Evolutionary conservation across 1,140 invertebrate species (phyloP).

Genomic region (Thrips palmi): DNA sequence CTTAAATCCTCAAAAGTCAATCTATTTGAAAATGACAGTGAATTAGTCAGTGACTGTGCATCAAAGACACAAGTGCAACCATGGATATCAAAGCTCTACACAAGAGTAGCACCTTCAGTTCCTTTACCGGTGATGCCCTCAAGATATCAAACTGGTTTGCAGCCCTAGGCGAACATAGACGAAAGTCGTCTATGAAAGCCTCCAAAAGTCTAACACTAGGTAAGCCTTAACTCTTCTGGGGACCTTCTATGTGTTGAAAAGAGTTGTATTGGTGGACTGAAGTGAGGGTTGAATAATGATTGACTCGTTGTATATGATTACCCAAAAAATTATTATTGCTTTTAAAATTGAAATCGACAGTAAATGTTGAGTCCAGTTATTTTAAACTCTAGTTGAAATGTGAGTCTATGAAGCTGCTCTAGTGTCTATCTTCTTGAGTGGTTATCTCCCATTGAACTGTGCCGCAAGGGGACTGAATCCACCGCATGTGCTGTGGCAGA

Average conservation of each 20-base stretch:
- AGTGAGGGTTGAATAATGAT: too few relatives aligned
- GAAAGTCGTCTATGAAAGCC: slow-evolving; percentile 24
- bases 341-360: slow-evolving; percentile 3
- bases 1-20: too few relatives aligned
- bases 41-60: too few relatives aligned
- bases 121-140: slow-evolving; percentile 24
- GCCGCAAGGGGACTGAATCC: too few relatives aligned
- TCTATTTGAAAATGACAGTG: too few relatives aligned
- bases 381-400: slow-evolving; percentile 1
- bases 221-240: slow-evolving; percentile 16
- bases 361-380: slow-evolving; percentile 1
- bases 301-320: neutral
- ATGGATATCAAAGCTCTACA: slow-evolving; percentile 23
- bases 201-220: slow-evolving; percentile 27
- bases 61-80: too few relatives aligned
- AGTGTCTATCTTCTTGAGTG: too few relatives aligned
- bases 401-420: neutral
- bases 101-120: slow-evolving; percentile 30
- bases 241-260: neutral
- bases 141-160: slow-evolving; percentile 29
- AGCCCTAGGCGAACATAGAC: slow-evolving; percentile 21
- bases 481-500: too few relatives aligned
- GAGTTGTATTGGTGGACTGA: neutral
- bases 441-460: too few relatives aligned
- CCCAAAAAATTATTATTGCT: neutral